phyloP scores from a whole-genome alignment of 2,888 invertebrate species.

The Boloria selene region DNA sequence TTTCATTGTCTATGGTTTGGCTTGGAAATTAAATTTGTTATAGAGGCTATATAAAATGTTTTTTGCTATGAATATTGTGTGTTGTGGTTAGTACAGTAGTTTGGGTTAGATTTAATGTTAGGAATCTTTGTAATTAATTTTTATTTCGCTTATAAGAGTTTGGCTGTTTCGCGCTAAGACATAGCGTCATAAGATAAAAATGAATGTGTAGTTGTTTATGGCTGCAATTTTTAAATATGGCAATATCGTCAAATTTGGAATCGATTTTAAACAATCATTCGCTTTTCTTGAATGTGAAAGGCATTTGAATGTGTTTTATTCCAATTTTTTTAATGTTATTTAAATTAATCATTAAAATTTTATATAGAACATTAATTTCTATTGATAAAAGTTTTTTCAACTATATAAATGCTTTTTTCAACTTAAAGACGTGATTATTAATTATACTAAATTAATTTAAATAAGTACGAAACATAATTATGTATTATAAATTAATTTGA shows the following conservation, averaged over 20 bases:
- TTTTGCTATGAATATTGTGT: neutral
- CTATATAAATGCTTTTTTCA: no score
- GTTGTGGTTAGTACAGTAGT: neutral
- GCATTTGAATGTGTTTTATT: neutral
- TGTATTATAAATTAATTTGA: no score
- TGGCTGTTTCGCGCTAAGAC: slow-evolving; percentile 29
- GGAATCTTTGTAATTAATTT: neutral
- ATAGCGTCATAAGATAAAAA: slow-evolving; percentile 30
- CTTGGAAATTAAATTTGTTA: slow-evolving; percentile 4
- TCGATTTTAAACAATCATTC: slow-evolving; percentile 35
- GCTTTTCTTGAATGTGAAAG: neutral
- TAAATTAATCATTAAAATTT: neutral
- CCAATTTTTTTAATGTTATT: neutral
- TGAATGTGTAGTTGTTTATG: slow-evolving; percentile 30
- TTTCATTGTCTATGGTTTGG: slow-evolving; percentile 41
- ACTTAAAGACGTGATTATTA: no score
- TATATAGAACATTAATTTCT: no score
- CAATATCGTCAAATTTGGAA: slow-evolving; percentile 18
- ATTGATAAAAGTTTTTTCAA: no score
- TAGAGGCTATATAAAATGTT: neutral
- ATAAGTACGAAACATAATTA: no score
- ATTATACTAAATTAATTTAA: no score
- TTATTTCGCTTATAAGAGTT: slow-evolving; percentile 6
- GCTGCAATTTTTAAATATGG: slow-evolving; percentile 27
- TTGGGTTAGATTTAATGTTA: no score